Percentiles rank a stretch among this genome's conserved stretches.
Evolutionary conservation across 1,140 invertebrate genomes (phyloP).

Genomic region (Oncopodura yosiiana): DNA sequence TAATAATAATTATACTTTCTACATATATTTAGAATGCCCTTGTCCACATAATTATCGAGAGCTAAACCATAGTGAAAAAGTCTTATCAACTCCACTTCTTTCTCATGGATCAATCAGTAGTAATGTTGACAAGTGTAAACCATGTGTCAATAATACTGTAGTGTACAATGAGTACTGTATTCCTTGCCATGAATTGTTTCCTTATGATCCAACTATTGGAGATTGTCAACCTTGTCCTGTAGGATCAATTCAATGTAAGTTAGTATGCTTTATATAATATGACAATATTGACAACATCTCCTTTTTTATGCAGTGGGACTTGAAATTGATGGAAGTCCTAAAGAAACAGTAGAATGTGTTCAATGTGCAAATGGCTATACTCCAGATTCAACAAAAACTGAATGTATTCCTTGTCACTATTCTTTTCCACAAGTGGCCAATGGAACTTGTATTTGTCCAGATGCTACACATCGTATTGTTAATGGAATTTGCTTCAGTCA

Average conservation of each 20-base stretch:
- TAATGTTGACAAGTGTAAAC: slow-evolving; percentile 1
- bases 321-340: slow-evolving; percentile 40
- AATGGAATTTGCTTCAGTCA: slow-evolving; percentile 42
- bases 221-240: slow-evolving; percentile 37
- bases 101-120: too few species aligned
- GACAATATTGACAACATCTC: slow-evolving; percentile 2
- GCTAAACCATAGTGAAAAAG: too few species aligned
- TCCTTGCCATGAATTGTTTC: slow-evolving; percentile 31
- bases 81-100: not conserved
- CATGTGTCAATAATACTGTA: slow-evolving; percentile 13
- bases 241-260: slow-evolving; percentile 41
- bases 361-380: slow-evolving; percentile 42
- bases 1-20: not conserved
- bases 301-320: slow-evolving; percentile 41
- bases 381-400: slow-evolving; percentile 39
- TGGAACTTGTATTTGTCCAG: slow-evolving; percentile 36
- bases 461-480: slow-evolving; percentile 33
- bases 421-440: slow-evolving; percentile 21
- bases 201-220: slow-evolving; percentile 8
- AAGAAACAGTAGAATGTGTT: slow-evolving; percentile 40
- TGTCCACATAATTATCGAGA: slow-evolving; percentile 7
- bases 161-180: slow-evolving; percentile 40
- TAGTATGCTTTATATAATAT: not conserved
- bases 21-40: slow-evolving; percentile 1
- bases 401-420: slow-evolving; percentile 42